Conservation (phyloP, 2,113 vertebrate genomes). For the Rafetus swinhoei region DNA sequence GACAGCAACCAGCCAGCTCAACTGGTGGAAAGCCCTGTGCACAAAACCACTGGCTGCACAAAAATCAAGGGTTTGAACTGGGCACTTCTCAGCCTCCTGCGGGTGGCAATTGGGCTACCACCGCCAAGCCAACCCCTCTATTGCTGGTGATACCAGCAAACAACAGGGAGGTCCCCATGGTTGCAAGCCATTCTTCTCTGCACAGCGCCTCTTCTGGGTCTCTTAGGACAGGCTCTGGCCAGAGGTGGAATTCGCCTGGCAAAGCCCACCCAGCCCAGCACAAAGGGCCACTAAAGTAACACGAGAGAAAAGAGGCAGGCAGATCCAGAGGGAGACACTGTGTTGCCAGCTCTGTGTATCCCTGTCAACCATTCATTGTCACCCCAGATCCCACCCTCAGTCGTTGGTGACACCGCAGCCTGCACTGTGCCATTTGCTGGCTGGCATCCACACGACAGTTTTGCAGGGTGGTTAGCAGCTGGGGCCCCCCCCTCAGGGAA, state of each 20-base stretch:
- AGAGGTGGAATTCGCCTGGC: not conserved
- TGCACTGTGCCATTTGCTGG: constrained; percentile 18
- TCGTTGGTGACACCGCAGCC: not conserved
- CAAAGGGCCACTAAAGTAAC: not conserved
- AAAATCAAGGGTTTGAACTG: not conserved
- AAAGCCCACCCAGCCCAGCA: not conserved
- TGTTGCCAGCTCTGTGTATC: not conserved
- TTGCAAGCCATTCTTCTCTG: not conserved
- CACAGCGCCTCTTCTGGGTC: not conserved
- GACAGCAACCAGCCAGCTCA: not conserved
- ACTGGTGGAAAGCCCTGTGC: constrained; percentile 7
- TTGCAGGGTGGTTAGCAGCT: constrained; percentile 27
- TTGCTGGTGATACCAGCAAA: not conserved
- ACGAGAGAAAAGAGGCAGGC: not conserved
- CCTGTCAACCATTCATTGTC: not conserved
- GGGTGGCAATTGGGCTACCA: not conserved
- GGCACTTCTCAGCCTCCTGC: not conserved
- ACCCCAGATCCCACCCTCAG: not conserved
- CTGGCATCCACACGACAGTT: constrained; percentile 44
- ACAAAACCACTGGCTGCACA: not conserved
- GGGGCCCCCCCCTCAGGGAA: constrained; percentile 66
- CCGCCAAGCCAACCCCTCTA: not conserved
- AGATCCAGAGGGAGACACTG: not conserved
- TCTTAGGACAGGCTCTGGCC: not conserved
- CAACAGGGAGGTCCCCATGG: not conserved